Evolutionary conservation across 2,888 invertebrate genomes (phyloP), one percentile per base, ranked within the genome.

Genomic region (Drosophila barbarae): DNA sequence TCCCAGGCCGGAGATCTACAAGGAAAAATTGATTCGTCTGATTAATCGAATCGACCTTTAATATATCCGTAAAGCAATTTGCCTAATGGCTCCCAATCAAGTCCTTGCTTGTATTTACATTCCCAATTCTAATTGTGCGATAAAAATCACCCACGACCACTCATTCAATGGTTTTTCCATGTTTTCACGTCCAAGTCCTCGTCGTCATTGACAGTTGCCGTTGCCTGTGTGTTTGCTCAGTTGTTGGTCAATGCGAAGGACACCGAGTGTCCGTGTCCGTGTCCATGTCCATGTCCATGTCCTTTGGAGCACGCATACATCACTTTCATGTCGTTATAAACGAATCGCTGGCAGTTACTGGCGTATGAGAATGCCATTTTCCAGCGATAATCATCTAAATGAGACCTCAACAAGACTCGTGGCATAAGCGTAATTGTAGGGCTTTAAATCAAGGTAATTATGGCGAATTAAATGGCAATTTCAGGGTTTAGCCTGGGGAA

Each of bases 1-100:
- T 23, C 90, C 91, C 51, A 93, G 86, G 1, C 93, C 93, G 10
- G 92, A 92, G 70, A 93, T 86, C 93, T 93, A 3, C 86, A 18
- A 85, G 76, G 28, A 18, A 53, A 56, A 56, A 15, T 23, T 15
- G 23, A 41, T 38, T 21, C 32, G 12, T 2, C 60, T 49, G 67
- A 72, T 79, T 64, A 55, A 65, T 35, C 30, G n/a, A 50, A 57
- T 26, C 34, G 42, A 38, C 44, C 39, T 57, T 38, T 28, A 59
- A 50, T 56, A 46, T 61, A 73, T 54, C 59, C 67, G 49, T n/a
- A 56, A 18, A 44, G 49, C 71, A 74, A 77, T 79, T 83, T 68
- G 46, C 39, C 53, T 79, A 79, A 79, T 79, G 83, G 69, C 75
- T 41, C 41, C 58, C 76, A 77, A 75, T 81, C 69, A 56, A 52